Percentiles rank a stretch among this genome's conserved stretches.
Evolutionary conservation across 2,888 invertebrate genomes (phyloP).

Genomic region (Plebejus anna): DNA sequence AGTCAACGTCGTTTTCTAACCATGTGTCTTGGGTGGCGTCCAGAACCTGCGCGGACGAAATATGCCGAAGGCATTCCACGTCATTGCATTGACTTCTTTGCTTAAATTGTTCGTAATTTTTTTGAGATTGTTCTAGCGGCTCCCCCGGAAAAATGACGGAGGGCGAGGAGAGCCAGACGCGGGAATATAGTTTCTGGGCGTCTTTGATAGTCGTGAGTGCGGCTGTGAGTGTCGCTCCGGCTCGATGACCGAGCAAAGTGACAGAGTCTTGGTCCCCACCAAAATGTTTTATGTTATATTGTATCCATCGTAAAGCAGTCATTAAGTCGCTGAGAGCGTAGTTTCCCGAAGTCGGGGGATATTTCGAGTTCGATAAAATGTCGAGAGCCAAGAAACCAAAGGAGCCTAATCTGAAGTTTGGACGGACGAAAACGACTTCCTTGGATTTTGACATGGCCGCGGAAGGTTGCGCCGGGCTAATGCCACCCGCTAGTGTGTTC

Average conservation of each 20-base stretch:
- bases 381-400: conserved; percentile 90
- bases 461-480: conserved; percentile 87
- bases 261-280: conserved; percentile 89
- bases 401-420: conserved; percentile 89
- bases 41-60: conserved; percentile 80
- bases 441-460: conserved; percentile 87
- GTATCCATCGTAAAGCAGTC: conserved; percentile 88
- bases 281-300: conserved; percentile 89
- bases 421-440: conserved; percentile 91
- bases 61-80: conserved; percentile 78
- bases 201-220: conserved; percentile 82
- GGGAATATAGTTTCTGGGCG: conserved; percentile 84
- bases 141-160: conserved; percentile 86
- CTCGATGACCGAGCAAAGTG: conserved; percentile 90
- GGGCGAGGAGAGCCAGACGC: conserved; percentile 90
- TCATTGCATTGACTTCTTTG: conserved; percentile 77
- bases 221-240: conserved; percentile 91
- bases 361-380: conserved; percentile 83
- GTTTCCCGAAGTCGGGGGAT: conserved; percentile 90
- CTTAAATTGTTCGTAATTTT: conserved; percentile 81
- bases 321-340: conserved; percentile 91
- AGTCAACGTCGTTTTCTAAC: conserved; percentile 81
- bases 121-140: conserved; percentile 80
- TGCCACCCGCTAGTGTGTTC: conserved; percentile 87
- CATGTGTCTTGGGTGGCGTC: conserved; percentile 86